phyloP scores from a whole-genome alignment of 2,113 vertebrate species.

The Promerops cafer region DNA sequence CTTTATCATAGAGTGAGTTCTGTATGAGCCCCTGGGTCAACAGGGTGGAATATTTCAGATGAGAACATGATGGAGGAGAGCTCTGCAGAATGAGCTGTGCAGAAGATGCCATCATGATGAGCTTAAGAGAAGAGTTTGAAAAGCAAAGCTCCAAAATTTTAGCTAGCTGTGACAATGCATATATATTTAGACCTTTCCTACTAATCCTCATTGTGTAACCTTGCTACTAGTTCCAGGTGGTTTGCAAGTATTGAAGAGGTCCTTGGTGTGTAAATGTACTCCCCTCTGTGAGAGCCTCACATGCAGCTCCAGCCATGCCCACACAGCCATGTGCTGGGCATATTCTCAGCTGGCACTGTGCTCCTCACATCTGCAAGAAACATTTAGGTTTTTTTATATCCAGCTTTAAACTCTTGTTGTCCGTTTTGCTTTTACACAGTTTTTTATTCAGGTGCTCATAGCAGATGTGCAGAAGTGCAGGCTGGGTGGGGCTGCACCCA shows the following conservation, averaged over 20 bases:
- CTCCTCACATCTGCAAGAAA: neutral
- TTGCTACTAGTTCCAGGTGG: neutral
- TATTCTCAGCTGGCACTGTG: neutral
- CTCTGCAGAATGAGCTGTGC: neutral
- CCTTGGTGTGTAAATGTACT: neutral
- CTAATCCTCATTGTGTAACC: neutral
- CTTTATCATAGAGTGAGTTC: neutral
- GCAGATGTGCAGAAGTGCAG: neutral
- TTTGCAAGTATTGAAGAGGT: neutral
- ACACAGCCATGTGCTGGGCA: fast-evolving
- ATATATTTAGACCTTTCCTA: neutral
- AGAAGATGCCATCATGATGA: neutral
- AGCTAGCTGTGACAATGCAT: neutral
- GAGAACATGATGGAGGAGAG: neutral
- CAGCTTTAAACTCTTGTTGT: neutral
- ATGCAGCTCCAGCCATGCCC: neutral
- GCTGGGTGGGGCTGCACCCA: neutral
- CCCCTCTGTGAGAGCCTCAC: neutral
- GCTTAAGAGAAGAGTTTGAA: neutral
- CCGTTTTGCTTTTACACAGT: neutral
- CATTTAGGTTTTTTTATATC: neutral
- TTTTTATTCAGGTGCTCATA: fast-evolving
- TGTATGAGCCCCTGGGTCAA: too few relatives aligned
- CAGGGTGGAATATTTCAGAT: neutral
- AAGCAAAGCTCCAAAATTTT: neutral